Evolutionary conservation across 30 jellyfish, hydroid and myxozoan species (phyloP).

Genomic region (Turritopsis dohrnii): DNA sequence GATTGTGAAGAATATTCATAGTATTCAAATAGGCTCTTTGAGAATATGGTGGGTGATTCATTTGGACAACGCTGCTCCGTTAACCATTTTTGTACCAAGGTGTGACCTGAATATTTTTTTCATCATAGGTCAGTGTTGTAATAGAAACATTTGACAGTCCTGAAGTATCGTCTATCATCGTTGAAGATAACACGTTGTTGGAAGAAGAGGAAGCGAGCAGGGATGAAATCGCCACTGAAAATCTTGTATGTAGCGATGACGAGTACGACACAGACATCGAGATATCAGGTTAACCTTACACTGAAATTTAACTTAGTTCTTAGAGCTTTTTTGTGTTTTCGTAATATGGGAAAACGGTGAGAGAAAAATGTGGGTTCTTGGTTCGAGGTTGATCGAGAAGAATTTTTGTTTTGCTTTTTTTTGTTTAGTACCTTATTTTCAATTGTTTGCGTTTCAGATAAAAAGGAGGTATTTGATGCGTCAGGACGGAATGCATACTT

Average conservation of each 20-base stretch:
- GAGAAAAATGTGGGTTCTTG: too few relatives aligned
- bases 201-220: background rate
- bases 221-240: background rate
- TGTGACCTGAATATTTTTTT: background rate
- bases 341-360: too few relatives aligned
- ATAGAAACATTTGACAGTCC: background rate
- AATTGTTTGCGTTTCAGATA: constrained; percentile 19
- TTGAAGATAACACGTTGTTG: background rate
- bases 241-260: constrained; percentile 12
- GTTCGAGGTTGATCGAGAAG: too few relatives aligned
- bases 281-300: background rate
- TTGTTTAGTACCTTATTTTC: background rate
- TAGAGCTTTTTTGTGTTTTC: too few relatives aligned
- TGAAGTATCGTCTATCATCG: background rate
- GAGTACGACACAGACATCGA: constrained; percentile 30
- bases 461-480: constrained; percentile 49
- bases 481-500: constrained; percentile 63
- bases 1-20: too few relatives aligned
- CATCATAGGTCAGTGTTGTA: background rate
- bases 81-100: too few relatives aligned
- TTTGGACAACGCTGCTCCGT: too few relatives aligned
- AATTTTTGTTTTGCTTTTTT: background rate
- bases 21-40: too few relatives aligned
- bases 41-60: too few relatives aligned
- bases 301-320: too few relatives aligned